These are phyloP conservation scores for Acanthornis magna DNA, from an alignment of 2,797 vertebrate genomes.

Conservation along the genomic window DNA sequence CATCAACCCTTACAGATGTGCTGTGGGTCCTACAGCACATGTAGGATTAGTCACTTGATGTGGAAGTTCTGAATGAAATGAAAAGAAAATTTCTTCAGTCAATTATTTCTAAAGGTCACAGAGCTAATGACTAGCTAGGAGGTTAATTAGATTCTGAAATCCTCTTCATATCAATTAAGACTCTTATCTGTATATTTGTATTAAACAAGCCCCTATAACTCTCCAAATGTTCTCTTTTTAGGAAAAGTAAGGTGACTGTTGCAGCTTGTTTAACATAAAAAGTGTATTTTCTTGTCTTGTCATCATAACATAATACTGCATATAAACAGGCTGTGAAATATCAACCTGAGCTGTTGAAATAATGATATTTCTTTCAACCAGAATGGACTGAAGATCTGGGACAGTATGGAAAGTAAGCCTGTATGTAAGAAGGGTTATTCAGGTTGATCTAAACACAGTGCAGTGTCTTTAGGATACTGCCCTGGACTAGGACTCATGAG, in stretches of 20 bases:
- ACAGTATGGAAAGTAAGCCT: slow-evolving; percentile 41
- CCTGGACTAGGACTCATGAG: slow-evolving; percentile 27
- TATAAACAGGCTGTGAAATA: neutral
- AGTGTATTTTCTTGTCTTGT: slow-evolving; percentile 2
- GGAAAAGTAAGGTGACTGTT: slow-evolving; percentile 7
- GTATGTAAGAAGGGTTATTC: slow-evolving; percentile 42
- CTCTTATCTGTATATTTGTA: slow-evolving; percentile 69
- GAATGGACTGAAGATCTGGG: slow-evolving; percentile 27
- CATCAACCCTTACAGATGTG: slow-evolving; percentile 73
- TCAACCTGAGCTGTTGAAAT: neutral
- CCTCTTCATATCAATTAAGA: slow-evolving; percentile 78
- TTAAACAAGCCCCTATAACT: slow-evolving; percentile 71
- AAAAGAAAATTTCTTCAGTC: slow-evolving; percentile 79
- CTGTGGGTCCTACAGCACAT: slow-evolving; percentile 45
- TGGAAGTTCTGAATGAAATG: slow-evolving; percentile 78
- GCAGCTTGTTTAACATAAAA: neutral
- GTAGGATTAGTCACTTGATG: slow-evolving; percentile 68
- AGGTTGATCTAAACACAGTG: slow-evolving; percentile 49
- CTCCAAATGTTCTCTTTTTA: slow-evolving; percentile 52
- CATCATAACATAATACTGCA: neutral
- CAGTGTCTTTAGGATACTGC: slow-evolving; percentile 36
- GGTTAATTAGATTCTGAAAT: slow-evolving; percentile 97
- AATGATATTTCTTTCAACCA: slow-evolving; percentile 13
- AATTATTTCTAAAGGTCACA: slow-evolving; percentile 98
- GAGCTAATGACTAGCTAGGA: slow-evolving; percentile 96